A percentile compares a stretch with the other conserved stretches of the same genome.
These are phyloP conservation scores for Albula glossodonta DNA, from an alignment of 2,113 vertebrate genomes.

Conservation along the genomic window DNA sequence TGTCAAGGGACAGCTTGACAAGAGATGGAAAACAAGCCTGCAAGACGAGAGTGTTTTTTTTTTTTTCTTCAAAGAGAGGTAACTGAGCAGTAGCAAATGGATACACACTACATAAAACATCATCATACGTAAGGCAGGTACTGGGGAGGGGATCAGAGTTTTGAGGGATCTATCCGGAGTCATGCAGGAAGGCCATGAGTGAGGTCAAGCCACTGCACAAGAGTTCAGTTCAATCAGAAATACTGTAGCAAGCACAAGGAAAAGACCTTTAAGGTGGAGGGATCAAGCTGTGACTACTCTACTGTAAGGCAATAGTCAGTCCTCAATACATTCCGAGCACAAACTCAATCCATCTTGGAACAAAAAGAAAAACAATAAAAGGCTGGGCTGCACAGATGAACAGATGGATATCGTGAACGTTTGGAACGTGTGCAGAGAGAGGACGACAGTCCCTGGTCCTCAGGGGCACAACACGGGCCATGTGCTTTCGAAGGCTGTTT, in stretches of 20 bases:
- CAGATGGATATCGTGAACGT: too few relatives aligned
- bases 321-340: slow-evolving; percentile 33
- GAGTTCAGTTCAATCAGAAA: neutral
- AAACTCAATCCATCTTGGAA: neutral
- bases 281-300: slow-evolving; percentile 1
- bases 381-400: neutral
- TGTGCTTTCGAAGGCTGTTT: neutral
- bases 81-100: slow-evolving; percentile 10
- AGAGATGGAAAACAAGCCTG: neutral
- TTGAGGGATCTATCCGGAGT: neutral
- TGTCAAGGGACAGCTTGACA: neutral
- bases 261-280: neutral
- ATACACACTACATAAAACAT: slow-evolving; percentile 2
- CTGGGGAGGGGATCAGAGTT: neutral
- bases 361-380: neutral
- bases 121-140: neutral
- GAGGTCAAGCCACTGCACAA: neutral
- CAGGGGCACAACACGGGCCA: neutral
- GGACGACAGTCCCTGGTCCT: neutral
- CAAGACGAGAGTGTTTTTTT: too few relatives aligned
- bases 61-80: neutral
- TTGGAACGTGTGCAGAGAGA: neutral
- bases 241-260: neutral
- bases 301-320: slow-evolving; percentile 29
- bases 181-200: neutral